Base-by-base conservation (phyloP, 2,113 vertebrate genomes). In the Dicrurus megarhynchus region DNA sequence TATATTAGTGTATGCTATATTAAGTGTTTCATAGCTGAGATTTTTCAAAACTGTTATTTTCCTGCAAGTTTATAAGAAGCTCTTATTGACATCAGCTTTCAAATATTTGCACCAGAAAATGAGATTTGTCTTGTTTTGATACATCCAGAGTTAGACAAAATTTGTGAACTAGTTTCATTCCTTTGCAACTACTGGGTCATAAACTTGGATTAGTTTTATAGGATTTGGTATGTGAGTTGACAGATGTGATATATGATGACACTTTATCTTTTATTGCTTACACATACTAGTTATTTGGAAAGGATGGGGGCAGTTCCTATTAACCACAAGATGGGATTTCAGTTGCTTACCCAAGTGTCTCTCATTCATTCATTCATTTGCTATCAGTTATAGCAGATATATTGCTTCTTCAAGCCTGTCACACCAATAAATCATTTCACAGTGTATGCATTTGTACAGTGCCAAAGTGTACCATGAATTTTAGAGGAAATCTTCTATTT, bases 401-500 rank as follows among this genome's bases (percentile, higher is more conserved):
- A 97, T 96, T 98, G 96, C 96, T 98, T 97, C 92, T 96, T 98
- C 60, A 87, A 93, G 93, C 95, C 95, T 97, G 97, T 98, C 97
- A 97, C 90, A 97, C 96, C 96, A 97, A 97, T 98, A 98, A 98
- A 97, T 98, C 97, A 98, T 95, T 97, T 94, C 90, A 96, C 95
- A 97, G 95, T 21, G 80, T 95, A 96, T 96, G 93, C 96, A 92
- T 94, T 93, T 95, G 41, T 97, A 94, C 88, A 90, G 77, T 96
- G 82, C 95, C 95, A 77, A 98, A 97, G 80, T 87, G 77, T 97
- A 97, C 74, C 87, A 90, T 95, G 97, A 97, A 97, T 97, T 98
- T 98, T 97, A 97, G 98, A 98, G 97, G 97, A 97, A 97, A 98
- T 98, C 88, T 98, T 93, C 86, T 95, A 93, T 95, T 98, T 89